A percentile compares a stretch with the other conserved stretches of the same genome.
phyloP scores from a whole-genome alignment of 2,797 vertebrate genomes.

The Tamandua tetradactyla region DNA sequence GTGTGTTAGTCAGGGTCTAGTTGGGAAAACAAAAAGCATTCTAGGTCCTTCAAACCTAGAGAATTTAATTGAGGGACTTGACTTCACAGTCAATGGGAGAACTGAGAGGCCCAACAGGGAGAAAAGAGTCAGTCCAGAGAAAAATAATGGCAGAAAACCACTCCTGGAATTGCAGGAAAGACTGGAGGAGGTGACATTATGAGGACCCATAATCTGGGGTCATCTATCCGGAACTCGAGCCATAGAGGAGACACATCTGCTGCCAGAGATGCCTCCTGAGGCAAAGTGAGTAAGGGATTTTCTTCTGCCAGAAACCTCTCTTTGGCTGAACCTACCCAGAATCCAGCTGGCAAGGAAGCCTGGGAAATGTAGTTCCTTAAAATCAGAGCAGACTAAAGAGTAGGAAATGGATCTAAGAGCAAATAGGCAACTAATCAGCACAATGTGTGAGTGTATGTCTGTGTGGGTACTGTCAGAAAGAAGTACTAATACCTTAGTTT shows the following conservation, averaged over 20 bases:
- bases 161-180: neutral
- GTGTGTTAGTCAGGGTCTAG: neutral
- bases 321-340: neutral
- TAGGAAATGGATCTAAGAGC: fast-evolving
- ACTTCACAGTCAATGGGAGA: neutral
- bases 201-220: neutral
- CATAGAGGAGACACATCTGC: no score
- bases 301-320: neutral
- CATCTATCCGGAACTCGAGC: neutral
- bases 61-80: neutral
- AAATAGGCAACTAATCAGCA: neutral
- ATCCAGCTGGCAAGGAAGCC: neutral
- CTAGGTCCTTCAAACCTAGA: neutral
- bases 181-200: no score
- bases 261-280: neutral
- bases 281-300: neutral
- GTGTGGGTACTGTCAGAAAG: neutral
- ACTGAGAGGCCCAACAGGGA: neutral
- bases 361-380: neutral
- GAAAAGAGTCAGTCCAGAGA: neutral
- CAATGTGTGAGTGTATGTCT: fast-evolving
- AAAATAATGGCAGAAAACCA: neutral
- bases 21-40: neutral
- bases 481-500: neutral
- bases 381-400: neutral